A percentile compares a stretch with the other conserved stretches of the same genome.
These are phyloP conservation scores for Dolomedes plantarius DNA, from an alignment of 2,888 invertebrate genomes.

Conservation along the genomic window DNA sequence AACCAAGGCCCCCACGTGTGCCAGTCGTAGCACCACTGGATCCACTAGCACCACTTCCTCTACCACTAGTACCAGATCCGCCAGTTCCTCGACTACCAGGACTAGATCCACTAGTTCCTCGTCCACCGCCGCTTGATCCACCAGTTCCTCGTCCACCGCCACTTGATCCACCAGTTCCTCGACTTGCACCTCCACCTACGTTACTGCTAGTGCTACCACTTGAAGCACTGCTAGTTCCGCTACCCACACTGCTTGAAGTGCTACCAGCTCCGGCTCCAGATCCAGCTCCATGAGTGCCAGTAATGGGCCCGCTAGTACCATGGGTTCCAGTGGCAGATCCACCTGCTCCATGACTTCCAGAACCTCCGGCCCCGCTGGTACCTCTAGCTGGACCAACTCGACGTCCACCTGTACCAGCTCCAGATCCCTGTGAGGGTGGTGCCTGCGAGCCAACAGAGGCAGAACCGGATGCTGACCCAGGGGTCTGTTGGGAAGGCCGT, in stretches of 20 bases:
- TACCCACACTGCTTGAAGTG: neutral
- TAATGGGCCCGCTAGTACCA: neutral
- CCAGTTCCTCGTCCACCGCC: neutral
- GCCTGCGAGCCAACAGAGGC: slow-evolving; percentile 22
- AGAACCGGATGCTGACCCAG: slow-evolving; percentile 11
- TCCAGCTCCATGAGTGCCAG: neutral
- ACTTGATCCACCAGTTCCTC: neutral
- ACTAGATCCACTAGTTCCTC: slow-evolving; percentile 6
- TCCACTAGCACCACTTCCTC: neutral
- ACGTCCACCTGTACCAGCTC: slow-evolving; percentile 2
- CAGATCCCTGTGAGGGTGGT: slow-evolving; percentile 10
- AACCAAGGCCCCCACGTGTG: neutral
- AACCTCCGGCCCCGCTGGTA: neutral
- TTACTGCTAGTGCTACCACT: neutral
- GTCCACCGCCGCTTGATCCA: neutral
- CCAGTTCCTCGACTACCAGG: neutral
- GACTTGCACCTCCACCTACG: neutral
- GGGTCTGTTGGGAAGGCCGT: slow-evolving; percentile 23
- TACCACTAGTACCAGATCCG: slow-evolving; percentile 4
- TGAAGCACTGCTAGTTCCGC: neutral
- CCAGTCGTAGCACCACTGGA: neutral
- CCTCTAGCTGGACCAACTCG: neutral
- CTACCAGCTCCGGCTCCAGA: too few species aligned
- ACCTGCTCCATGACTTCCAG: neutral
- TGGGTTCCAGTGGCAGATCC: neutral